Conservation (phyloP, 2,797 vertebrate species). For the Peromyscus melanophrys region DNA sequence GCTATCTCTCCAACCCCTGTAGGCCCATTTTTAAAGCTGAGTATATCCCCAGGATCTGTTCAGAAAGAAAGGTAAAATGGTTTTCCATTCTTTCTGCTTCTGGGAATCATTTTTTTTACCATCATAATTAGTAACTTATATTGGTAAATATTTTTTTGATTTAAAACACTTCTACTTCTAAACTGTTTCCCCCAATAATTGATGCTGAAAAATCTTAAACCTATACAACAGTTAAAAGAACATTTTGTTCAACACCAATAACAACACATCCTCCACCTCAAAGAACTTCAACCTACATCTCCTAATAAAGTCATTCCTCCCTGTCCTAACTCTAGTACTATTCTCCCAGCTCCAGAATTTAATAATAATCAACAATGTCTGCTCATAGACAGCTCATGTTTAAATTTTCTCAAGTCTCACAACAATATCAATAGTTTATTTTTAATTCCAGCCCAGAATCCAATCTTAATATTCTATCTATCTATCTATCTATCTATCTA, state of each 20-base stretch:
- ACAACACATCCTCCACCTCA: neutral
- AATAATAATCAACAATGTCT: neutral
- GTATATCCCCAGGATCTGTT: neutral
- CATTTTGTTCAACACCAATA: constrained; percentile 32
- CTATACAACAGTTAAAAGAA: constrained; percentile 23
- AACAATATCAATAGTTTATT: constrained; percentile 2
- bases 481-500: too few relatives aligned
- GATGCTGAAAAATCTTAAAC: neutral
- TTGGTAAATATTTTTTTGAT: neutral
- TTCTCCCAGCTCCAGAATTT: neutral
- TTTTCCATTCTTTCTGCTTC: neutral
- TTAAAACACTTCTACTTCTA: constrained; percentile 10
- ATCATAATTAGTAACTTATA: constrained; percentile 11
- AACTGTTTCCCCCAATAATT: neutral
- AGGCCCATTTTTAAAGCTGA: neutral
- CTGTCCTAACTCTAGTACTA: too few relatives aligned
- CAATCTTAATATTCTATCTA: neutral
- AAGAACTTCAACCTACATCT: too few relatives aligned
- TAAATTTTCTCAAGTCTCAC: neutral
- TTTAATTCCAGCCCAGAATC: constrained; percentile 48
- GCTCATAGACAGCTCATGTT: neutral
- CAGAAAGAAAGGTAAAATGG: neutral
- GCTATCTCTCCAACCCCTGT: neutral
- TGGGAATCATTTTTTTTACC: neutral
- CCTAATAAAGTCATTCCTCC: too few relatives aligned